These are phyloP conservation scores for Lacanobia oleracea DNA, from an alignment of 2,888 invertebrate species.

Conservation along the genomic window DNA sequence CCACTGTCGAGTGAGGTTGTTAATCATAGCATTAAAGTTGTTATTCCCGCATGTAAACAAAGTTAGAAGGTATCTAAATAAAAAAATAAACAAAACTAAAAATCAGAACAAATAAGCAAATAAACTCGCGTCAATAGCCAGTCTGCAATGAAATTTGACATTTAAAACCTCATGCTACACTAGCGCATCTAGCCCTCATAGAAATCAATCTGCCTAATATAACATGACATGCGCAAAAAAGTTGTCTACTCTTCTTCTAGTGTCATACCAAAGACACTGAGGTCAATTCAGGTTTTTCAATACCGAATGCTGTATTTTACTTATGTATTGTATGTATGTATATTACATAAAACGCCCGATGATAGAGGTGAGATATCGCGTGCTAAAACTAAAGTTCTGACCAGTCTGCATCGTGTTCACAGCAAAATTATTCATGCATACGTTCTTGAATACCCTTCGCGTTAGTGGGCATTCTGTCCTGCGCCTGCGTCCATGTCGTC, in stretches of 20 bases:
- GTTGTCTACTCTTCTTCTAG: not conserved
- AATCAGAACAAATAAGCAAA: too few species aligned
- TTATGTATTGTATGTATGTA: too few species aligned
- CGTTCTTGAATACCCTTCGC: slow-evolving; percentile 26
- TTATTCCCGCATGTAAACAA: too few species aligned
- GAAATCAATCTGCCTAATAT: not conserved
- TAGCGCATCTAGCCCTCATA: too few species aligned
- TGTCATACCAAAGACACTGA: not conserved
- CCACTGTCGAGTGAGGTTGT: too few species aligned
- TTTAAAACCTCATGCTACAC: too few species aligned
- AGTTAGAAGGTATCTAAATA: too few species aligned
- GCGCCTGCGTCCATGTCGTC: not conserved
- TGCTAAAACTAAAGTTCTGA: slow-evolving; percentile 15
- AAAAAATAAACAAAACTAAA: too few species aligned
- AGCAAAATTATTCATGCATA: slow-evolving; percentile 27
- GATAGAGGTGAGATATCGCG: slow-evolving; percentile 12
- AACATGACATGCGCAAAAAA: not conserved
- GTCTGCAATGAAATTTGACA: too few species aligned
- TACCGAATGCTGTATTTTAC: not conserved
- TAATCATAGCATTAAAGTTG: too few species aligned
- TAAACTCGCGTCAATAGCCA: too few species aligned
- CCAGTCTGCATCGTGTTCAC: not conserved
- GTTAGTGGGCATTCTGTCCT: slow-evolving; percentile 43
- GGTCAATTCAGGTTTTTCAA: slow-evolving; percentile 1
- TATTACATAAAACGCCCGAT: slow-evolving; percentile 2